Evolutionary conservation across 2,113 vertebrate species (phyloP).

Genomic region (Oriolus oriolus): DNA sequence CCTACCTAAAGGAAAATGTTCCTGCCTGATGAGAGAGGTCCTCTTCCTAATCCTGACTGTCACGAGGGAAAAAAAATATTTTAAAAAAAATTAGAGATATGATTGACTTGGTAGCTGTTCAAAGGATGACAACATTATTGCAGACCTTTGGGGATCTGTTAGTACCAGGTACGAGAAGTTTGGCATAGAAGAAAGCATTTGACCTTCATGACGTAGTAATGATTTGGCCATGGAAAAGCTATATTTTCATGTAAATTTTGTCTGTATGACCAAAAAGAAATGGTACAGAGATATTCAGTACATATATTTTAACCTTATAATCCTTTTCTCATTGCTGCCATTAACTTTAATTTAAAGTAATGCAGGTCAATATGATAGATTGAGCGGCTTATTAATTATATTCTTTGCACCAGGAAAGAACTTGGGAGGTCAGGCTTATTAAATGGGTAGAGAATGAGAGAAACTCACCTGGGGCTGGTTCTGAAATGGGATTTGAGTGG

Average conservation of each 20-base stretch:
- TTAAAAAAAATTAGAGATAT: not conserved
- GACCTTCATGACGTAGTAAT: not conserved
- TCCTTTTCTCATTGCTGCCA: not conserved
- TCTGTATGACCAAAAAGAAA: not conserved
- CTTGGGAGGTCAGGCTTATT: slow-evolving; percentile 38
- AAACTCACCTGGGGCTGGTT: not conserved
- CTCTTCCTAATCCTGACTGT: not conserved
- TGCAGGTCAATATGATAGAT: not conserved
- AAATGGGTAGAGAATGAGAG: slow-evolving; percentile 46
- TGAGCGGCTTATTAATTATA: slow-evolving; percentile 11
- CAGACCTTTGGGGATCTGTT: not conserved
- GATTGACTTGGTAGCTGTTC: not conserved
- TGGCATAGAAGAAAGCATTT: not conserved
- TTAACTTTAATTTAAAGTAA: slow-evolving; percentile 38
- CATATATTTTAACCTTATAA: not conserved
- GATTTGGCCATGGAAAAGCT: not conserved
- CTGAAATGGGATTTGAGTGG: not conserved
- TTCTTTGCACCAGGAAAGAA: slow-evolving; percentile 40
- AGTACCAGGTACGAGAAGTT: not conserved
- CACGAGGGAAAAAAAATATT: not conserved
- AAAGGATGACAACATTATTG: not conserved
- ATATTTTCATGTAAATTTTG: not conserved
- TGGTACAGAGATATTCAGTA: not conserved
- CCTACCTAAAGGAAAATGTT: not conserved
- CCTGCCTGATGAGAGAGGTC: not conserved